Base-by-base conservation (phyloP, 2,113 vertebrate species). In the Promerops cafer region DNA sequence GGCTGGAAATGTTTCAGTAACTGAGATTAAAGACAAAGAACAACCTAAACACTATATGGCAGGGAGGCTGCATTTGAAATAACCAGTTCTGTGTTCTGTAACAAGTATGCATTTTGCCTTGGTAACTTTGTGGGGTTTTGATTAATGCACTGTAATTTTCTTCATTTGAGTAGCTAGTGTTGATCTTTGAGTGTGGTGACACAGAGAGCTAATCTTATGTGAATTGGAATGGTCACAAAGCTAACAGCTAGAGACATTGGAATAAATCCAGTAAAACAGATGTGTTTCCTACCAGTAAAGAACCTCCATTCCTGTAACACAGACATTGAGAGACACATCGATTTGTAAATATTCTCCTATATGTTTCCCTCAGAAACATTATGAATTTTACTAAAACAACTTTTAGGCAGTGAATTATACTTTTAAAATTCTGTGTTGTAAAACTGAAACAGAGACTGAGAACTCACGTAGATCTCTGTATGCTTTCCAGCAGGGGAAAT, bases 261-360 rank as follows among this genome's bases (percentile, higher is more conserved):
- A 95, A 47, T 91, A 76, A 85, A 91, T 95, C 96, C 90, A 89
- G 83, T 94, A 40, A 84, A 90, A 80, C 6, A 90, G 47, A 86
- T 35, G 50, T 35, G 85, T 89, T 95, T 96, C 85, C 71, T 94
- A 94, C 59, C 49, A 35, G 37, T 72, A 76, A 94, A 70, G 23
- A 88, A 56, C 42, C 42, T 86, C 78, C 74, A 75, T 83, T 71
- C 90, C 70, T 90, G 39, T 91, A 87, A 84, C 37, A 85, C 37
- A 77, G 80, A 12, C 68, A 82, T 57, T 16, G 37, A 83, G 16
- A 80, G 26, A 59, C 53, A 89, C 31, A 63, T 12, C 18, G 15
- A 39, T 93, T 44, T 92, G 26, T 42, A 42, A 68, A 86, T 40
- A 44, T 77, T 27, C 21, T 78, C 15, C 68, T 81, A 18, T 1